Base-by-base conservation (phyloP, 2,888 invertebrate species). In the Volucella inanis region DNA sequence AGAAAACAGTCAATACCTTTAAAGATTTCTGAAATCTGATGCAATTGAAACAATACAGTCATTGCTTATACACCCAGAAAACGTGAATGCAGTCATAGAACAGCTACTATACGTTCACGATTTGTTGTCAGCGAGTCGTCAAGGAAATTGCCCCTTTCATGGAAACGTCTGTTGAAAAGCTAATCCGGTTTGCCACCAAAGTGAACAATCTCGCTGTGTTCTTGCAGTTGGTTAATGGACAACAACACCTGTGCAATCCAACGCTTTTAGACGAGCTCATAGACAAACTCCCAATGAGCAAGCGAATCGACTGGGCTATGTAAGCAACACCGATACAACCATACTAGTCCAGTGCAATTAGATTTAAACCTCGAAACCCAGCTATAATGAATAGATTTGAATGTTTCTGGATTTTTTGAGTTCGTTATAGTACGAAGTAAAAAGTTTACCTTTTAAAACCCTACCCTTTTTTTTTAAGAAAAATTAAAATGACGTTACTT, bases 1-100 rank as follows among this genome's bases (percentile, higher is more conserved):
- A 1, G 83, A 83, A 54, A 87, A 87, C 65, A 55, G 70, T 45
- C 84, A 81, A 78, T 77, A 84, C 12, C 54, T 84, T 10, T 83
- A 87, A 41, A 70, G 61, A 6, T 47, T 64, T 3, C 47, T 83
- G 18, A 67, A 72, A 3, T 76, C 79, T 9, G 57, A 80, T 3
- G 80, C 81, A 8, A 31, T 47, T 10, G 71, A 83, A 38, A 22
- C 68, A 14, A 76, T 87, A 1, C 70, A 45, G 10, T 62, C 76
- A 18, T 79, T 72, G 64, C 47, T 87, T 38, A 64, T 87, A 12
- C 62, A 81, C 47, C 78, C 81, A 9, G 38, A 70, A 0, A 65
- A 77, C 50, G 67, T 77, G 3, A 22, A 47, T 12, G 12, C 43
- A 11, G 67, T 76, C 6, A 57, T 77, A 4, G 31, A 71, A 4